Percentiles rank a stretch among this genome's conserved stretches.
These are phyloP conservation scores for Eurystomus gularis DNA, from an alignment of 2,113 vertebrate genomes.

Conservation along the genomic window DNA sequence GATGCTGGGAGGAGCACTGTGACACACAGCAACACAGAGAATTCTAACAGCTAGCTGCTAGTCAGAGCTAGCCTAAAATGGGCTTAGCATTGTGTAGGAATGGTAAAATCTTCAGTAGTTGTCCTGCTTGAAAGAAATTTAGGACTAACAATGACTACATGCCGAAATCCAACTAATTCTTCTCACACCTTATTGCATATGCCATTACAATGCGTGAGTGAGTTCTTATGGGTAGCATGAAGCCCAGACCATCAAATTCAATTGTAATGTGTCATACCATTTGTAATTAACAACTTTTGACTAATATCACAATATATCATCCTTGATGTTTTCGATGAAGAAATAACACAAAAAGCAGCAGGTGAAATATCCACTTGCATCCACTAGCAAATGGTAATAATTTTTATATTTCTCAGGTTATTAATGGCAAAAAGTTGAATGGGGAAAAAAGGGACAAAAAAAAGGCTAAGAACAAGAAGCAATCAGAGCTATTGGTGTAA, in stretches of 20 bases:
- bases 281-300: background rate
- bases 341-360: background rate
- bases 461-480: background rate
- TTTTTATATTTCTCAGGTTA: background rate
- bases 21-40: accelerated
- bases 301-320: background rate
- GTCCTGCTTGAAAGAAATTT: background rate
- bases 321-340: background rate
- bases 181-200: background rate
- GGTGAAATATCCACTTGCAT: background rate
- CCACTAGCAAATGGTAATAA: background rate
- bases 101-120: background rate
- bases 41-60: background rate
- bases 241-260: background rate
- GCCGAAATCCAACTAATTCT: background rate
- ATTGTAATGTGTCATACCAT: background rate
- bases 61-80: background rate
- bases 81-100: background rate
- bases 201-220: background rate
- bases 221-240: accelerated
- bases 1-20: background rate
- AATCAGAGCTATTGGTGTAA: background rate
- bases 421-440: background rate
- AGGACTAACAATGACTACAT: background rate
- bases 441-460: background rate